phyloP scores from a whole-genome alignment of 2,888 invertebrate species.

The Dicycla oo region DNA sequence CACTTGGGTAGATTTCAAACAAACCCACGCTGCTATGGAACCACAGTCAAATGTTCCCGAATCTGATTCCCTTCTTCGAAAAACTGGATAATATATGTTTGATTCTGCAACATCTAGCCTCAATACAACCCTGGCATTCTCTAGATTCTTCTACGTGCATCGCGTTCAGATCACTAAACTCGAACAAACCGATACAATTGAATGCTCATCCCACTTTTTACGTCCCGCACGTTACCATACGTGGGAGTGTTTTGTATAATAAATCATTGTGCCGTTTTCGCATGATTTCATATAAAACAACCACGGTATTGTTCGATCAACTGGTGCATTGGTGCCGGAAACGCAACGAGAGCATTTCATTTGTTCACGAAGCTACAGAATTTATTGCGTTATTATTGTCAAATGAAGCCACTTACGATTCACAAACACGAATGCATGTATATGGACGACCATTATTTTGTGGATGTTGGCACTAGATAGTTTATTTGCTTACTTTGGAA shows the following conservation, averaged over 20 bases:
- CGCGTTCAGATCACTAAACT: slow-evolving; percentile 69
- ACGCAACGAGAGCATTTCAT: slow-evolving; percentile 65
- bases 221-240: slow-evolving; percentile 69
- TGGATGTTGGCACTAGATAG: slow-evolving; percentile 9
- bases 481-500: slow-evolving; percentile 45
- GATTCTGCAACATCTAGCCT: slow-evolving; percentile 22
- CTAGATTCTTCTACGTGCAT: slow-evolving; percentile 60
- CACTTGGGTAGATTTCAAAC: slow-evolving; percentile 34
- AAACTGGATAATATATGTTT: neutral
- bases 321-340: slow-evolving; percentile 71
- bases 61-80: neutral
- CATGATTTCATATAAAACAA: slow-evolving; percentile 80
- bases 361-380: slow-evolving; percentile 53
- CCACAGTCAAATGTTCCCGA: too few species aligned
- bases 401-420: slow-evolving; percentile 31
- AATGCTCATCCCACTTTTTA: slow-evolving; percentile 77
- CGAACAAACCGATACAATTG: slow-evolving; percentile 77
- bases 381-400: slow-evolving; percentile 58
- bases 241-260: slow-evolving; percentile 73
- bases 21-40: neutral
- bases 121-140: slow-evolving; percentile 54
- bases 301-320: slow-evolving; percentile 74
- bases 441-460: slow-evolving; percentile 12
- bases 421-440: slow-evolving; percentile 15
- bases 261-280: slow-evolving; percentile 78